Base-by-base conservation (phyloP, 2,113 vertebrate genomes). In the Hippocampus mohnikei region DNA sequence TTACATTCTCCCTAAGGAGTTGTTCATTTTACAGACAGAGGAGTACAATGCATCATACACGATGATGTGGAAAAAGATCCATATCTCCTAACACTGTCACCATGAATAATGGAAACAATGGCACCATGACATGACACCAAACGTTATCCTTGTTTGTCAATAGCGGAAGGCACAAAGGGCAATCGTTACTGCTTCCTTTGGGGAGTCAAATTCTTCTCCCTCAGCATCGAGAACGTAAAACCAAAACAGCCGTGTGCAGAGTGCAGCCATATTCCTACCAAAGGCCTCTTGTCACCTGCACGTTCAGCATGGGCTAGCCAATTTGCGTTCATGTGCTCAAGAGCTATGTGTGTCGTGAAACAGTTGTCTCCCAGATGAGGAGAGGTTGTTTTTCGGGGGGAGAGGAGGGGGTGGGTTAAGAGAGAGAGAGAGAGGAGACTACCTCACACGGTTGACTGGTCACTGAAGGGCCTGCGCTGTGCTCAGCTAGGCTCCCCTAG, bases 371-470 rank as follows among this genome's bases (percentile, higher is more conserved):
- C 84, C 89, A 80, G 65, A 84, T 25, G 81, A 79, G 76, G 61
- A 6, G 33, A 37, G 33, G 5, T 6, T 37, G 0, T 37, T 33
- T 37, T 37, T 37, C 15, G 42, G 42, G 73, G 73, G 78, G 71
- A 84, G 20, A 44, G 55, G 69, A 72, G 75, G 79, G 83, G 71
- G 71, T 27, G 65, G 78, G 29, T 4, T 2, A 48, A 82, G 80
- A 75, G 77, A 84, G 88, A 84, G 88, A 72, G 85, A 91, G 90
- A 79, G 78, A 79, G 88, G 88, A 92, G 92, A 92, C 92, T 92
- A 92, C 86, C 82, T 89, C 84, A 77, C 87, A 92, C 77, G 90
- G 86, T 88, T 90, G 91, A 88, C 91, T 92, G 92, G 90, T 89
- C 91, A 93, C 90, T 92, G 92, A 88, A 92, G 92, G 88, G 85